Conservation (phyloP, 2,888 invertebrate species). For the Yponomeuta evonymella region DNA sequence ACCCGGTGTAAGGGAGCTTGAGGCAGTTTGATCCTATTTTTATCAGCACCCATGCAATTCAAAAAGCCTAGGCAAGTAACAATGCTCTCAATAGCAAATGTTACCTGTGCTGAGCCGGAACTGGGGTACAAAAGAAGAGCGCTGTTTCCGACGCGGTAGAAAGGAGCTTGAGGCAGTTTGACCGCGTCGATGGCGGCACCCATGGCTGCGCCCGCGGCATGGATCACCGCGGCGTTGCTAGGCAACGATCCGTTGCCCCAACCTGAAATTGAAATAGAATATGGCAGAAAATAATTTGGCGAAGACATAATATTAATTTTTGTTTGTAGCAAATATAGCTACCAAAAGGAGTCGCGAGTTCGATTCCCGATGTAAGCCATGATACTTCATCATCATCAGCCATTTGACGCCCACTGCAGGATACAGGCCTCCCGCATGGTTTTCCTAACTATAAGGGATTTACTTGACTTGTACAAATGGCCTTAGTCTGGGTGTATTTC, state of each 20-base stretch:
- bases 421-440: no score
- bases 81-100: constrained; percentile 18
- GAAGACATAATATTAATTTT: no score
- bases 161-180: constrained; percentile 34
- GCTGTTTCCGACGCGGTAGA: constrained; percentile 46
- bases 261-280: constrained; percentile 34
- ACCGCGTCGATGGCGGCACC: constrained; percentile 43
- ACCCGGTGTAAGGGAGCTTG: constrained; percentile 37
- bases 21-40: constrained; percentile 37
- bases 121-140: constrained; percentile 37
- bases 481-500: no score
- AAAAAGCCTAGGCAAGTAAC: no score
- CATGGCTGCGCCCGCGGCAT: constrained; percentile 40
- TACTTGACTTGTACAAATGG: no score
- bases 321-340: no score
- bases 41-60: constrained; percentile 36
- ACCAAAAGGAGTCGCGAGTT: no score
- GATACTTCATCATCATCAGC: no score
- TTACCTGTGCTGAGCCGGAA: constrained; percentile 49
- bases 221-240: constrained; percentile 28
- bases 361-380: no score
- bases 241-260: constrained; percentile 55
- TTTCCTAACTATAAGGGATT: no score
- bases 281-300: no score
- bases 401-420: no score